Evolutionary conservation across 2,888 invertebrate species (phyloP).

Genomic region (Lathronympha strigana): DNA sequence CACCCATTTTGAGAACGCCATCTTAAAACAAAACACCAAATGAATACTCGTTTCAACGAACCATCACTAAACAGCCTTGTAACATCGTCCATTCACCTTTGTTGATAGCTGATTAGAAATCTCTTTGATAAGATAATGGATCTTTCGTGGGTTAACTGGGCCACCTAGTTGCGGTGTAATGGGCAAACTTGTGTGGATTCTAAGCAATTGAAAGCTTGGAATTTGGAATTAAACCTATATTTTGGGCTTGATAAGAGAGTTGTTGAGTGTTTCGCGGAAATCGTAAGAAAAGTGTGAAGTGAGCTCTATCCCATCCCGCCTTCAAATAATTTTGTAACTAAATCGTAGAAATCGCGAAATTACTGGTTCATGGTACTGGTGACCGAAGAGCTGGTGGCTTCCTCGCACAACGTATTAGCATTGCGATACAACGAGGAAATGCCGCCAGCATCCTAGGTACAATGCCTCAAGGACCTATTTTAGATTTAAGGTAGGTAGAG

Average conservation of each 20-base stretch:
- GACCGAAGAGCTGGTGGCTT: too few relatives aligned
- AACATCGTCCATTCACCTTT: constrained; percentile 32
- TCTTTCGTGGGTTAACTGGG: constrained; percentile 27
- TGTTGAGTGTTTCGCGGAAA: not conserved
- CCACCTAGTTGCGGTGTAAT: constrained; percentile 25
- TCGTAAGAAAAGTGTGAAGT: too few relatives aligned
- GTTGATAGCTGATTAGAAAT: constrained; percentile 24
- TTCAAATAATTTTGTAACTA: too few relatives aligned
- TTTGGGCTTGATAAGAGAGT: not conserved
- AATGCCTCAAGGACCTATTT: too few relatives aligned
- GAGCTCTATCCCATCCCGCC: too few relatives aligned
- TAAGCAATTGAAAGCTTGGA: constrained; percentile 11
- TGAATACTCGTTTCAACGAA: constrained; percentile 13
- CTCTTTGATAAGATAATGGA: constrained; percentile 38
- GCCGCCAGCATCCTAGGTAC: too few relatives aligned
- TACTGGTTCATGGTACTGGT: too few relatives aligned
- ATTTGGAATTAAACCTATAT: constrained; percentile 5
- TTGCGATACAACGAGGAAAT: too few relatives aligned
- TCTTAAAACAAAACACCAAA: constrained; percentile 14
- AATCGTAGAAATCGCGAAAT: too few relatives aligned
- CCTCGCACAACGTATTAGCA: too few relatives aligned
- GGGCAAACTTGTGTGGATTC: constrained; percentile 12
- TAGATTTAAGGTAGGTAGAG: too few relatives aligned
- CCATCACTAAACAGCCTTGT: constrained; percentile 21
- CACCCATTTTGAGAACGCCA: not conserved